Percentiles rank a stretch among this genome's conserved stretches.
Conservation (phyloP, 1,140 invertebrate species). For the Dendrolimus kikuchii region DNA sequence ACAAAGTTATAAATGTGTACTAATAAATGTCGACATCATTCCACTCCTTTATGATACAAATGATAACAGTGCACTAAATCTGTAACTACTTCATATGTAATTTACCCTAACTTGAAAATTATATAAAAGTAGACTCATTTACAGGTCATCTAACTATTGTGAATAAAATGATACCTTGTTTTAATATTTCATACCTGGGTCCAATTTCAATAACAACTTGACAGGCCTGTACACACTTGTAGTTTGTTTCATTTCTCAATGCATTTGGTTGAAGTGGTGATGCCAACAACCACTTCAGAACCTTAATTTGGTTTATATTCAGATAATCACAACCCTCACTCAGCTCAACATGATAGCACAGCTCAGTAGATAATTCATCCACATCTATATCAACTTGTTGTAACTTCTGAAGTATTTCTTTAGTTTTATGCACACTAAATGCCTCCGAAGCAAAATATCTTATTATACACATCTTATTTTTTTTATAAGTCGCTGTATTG, state of each 20-base stretch:
- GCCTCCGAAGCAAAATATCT: conserved; percentile 61
- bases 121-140: no score
- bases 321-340: conserved; percentile 65
- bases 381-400: conserved; percentile 56
- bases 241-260: conserved; percentile 63
- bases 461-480: conserved; percentile 47
- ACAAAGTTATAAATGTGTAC: no score
- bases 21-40: no score
- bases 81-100: no score
- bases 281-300: conserved; percentile 81
- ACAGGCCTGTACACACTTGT: conserved; percentile 47
- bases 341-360: conserved; percentile 85
- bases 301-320: conserved; percentile 70
- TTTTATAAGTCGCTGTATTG: neutral
- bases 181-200: conserved; percentile 74
- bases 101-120: no score
- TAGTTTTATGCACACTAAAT: conserved; percentile 62
- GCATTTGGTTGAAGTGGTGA: conserved; percentile 75
- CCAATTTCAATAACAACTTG: conserved; percentile 83
- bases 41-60: no score
- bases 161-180: no score
- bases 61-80: no score
- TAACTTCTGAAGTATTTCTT: conserved; percentile 58
- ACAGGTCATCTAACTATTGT: no score
- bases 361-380: conserved; percentile 77